Percentiles rank a stretch among this genome's conserved stretches.
phyloP scores from a whole-genome alignment of 2,113 vertebrate species.

The Agelaius phoeniceus region DNA sequence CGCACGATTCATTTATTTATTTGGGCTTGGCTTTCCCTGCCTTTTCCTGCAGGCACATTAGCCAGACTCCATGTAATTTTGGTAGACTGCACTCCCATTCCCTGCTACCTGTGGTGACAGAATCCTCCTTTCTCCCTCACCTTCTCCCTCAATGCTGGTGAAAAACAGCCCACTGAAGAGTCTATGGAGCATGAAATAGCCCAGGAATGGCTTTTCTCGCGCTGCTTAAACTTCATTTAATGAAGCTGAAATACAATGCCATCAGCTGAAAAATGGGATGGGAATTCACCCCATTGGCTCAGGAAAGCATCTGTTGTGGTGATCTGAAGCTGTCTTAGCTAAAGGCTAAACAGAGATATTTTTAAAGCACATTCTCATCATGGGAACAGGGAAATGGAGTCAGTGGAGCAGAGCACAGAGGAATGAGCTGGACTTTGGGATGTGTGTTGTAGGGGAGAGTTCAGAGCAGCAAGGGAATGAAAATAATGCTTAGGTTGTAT shows the following conservation, averaged over 20 bases:
- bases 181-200: slow-evolving; percentile 71
- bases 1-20: not conserved
- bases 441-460: not conserved
- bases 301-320: slow-evolving; percentile 55
- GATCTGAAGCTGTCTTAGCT: slow-evolving; percentile 19
- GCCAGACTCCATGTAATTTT: not conserved
- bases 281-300: slow-evolving; percentile 41
- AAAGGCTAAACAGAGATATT: slow-evolving; percentile 29
- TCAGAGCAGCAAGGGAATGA: not conserved
- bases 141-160: not conserved
- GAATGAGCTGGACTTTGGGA: not conserved
- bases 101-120: not conserved
- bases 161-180: slow-evolving; percentile 50
- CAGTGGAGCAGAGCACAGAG: not conserved
- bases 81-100: not conserved
- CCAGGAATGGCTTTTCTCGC: slow-evolving; percentile 49
- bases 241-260: slow-evolving; percentile 67
- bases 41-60: not conserved
- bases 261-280: slow-evolving; percentile 61
- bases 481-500: not conserved
- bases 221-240: slow-evolving; percentile 69
- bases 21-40: not conserved
- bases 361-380: not conserved
- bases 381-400: slow-evolving; percentile 3
- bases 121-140: slow-evolving; percentile 6